phyloP scores from a whole-genome alignment of 2,113 vertebrate species.

The Antechinus stuartii region DNA sequence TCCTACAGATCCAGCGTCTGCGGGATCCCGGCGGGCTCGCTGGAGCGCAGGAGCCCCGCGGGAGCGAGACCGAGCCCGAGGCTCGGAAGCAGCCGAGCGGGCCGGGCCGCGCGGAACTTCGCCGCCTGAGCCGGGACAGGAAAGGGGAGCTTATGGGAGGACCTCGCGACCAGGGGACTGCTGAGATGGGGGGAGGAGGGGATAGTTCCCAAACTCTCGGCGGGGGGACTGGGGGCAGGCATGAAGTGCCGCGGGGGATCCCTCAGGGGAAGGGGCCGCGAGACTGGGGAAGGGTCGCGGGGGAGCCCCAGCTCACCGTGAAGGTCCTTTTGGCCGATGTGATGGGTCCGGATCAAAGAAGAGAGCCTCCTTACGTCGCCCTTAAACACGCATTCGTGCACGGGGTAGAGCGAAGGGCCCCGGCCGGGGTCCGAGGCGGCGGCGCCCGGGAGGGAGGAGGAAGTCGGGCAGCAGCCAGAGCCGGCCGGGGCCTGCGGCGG shows the following conservation, averaged over 20 bases:
- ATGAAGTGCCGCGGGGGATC: neutral
- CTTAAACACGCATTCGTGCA: constrained; percentile 98
- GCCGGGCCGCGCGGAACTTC: too few species aligned
- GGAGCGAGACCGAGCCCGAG: too few species aligned
- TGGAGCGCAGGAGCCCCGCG: too few species aligned
- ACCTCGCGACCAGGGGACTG: too few species aligned
- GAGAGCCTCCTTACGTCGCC: constrained; percentile 95
- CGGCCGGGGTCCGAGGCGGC: constrained; percentile 73
- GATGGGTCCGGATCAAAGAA: constrained; percentile 96
- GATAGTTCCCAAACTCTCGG: too few species aligned
- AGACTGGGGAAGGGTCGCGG: neutral
- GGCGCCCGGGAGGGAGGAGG: constrained; percentile 54
- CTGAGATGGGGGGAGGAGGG: neutral
- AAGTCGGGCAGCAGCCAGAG: constrained; percentile 63
- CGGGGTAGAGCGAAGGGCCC: constrained; percentile 88
- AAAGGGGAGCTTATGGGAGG: too few species aligned
- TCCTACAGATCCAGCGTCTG: too few species aligned
- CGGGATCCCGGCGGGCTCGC: too few species aligned
- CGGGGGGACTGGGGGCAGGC: neutral
- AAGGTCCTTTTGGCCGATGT: constrained; percentile 95
- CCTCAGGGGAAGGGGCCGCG: neutral
- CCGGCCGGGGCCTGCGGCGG: constrained; percentile 59
- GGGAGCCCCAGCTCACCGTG: constrained; percentile 89
- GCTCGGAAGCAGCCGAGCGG: too few species aligned
- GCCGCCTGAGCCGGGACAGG: too few species aligned